Conservation (phyloP, 2,113 vertebrate genomes). For the Ia io region DNA sequence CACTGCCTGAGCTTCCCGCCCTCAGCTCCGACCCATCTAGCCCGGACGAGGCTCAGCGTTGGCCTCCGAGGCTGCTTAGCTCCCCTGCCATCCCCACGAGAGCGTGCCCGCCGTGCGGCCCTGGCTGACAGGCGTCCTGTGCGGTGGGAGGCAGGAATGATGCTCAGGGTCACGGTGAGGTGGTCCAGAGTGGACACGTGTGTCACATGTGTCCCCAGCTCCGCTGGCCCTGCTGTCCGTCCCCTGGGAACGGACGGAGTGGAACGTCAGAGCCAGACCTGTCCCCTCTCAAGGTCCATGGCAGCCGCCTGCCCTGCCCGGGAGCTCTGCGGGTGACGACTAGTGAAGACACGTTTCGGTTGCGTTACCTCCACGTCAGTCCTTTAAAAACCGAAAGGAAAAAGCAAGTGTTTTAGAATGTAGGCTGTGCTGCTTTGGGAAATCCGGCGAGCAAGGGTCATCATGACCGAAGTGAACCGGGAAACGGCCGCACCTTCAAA, state of each 20-base stretch:
- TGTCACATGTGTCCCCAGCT: neutral
- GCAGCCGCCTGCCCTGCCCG: too few relatives aligned
- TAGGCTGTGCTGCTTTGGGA: neutral
- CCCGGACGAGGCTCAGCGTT: neutral
- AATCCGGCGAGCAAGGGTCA: neutral
- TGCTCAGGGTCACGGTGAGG: neutral
- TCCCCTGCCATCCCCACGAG: neutral
- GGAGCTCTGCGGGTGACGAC: neutral
- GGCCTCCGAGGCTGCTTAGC: neutral
- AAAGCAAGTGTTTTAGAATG: neutral
- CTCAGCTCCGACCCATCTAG: neutral
- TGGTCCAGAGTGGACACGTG: neutral
- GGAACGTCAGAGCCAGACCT: neutral
- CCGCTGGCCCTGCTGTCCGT: neutral
- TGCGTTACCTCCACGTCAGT: neutral
- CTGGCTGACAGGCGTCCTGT: neutral
- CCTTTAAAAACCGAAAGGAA: neutral
- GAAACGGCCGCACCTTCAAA: neutral
- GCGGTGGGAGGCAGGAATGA: neutral
- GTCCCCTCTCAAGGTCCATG: neutral
- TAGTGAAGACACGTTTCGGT: neutral
- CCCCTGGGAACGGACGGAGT: neutral
- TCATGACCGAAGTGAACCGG: neutral
- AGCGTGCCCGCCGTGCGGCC: neutral
- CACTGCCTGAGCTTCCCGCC: neutral